Evolutionary conservation across 1,140 invertebrate species (phyloP).

Genomic region (Drusus annulatus): DNA sequence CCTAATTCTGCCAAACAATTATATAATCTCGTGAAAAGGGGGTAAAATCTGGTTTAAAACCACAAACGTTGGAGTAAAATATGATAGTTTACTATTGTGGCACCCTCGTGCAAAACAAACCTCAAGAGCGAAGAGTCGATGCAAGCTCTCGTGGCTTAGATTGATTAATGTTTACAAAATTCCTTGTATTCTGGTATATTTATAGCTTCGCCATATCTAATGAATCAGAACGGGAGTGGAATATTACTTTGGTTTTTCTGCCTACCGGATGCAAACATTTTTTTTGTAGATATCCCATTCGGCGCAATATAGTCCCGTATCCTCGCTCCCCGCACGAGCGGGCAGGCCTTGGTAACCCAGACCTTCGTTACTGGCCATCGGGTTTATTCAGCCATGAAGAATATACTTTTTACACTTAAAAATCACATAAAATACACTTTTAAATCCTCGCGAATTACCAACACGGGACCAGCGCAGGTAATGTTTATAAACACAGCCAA

Average conservation of each 20-base stretch:
- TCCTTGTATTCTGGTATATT: neutral
- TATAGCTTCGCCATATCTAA: neutral
- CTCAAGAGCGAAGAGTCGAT: too few species aligned
- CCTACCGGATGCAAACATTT: conserved; percentile 16
- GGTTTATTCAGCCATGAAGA: conserved; percentile 23
- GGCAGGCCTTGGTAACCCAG: conserved; percentile 35
- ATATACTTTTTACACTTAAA: conserved; percentile 5
- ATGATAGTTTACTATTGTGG: too few species aligned
- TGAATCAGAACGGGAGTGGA: conserved; percentile 14
- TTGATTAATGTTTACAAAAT: too few species aligned
- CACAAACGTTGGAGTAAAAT: too few species aligned
- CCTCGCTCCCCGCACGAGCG: conserved; percentile 16
- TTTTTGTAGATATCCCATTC: conserved; percentile 19
- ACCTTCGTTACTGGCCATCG: conserved; percentile 1
- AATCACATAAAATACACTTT: too few species aligned
- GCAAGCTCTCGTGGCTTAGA: too few species aligned
- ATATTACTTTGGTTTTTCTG: conserved; percentile 19
- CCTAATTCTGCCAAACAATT: too few species aligned
- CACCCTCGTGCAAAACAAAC: too few species aligned
- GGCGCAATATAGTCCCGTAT: conserved; percentile 9
- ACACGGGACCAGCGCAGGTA: neutral
- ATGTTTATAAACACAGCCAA: conserved; percentile 1
- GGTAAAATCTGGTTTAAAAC: too few species aligned
- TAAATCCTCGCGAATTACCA: neutral
- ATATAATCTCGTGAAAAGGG: too few species aligned